Evolutionary conservation across 2,797 vertebrate species (phyloP).

Genomic region (Synanceia verrucosa): DNA sequence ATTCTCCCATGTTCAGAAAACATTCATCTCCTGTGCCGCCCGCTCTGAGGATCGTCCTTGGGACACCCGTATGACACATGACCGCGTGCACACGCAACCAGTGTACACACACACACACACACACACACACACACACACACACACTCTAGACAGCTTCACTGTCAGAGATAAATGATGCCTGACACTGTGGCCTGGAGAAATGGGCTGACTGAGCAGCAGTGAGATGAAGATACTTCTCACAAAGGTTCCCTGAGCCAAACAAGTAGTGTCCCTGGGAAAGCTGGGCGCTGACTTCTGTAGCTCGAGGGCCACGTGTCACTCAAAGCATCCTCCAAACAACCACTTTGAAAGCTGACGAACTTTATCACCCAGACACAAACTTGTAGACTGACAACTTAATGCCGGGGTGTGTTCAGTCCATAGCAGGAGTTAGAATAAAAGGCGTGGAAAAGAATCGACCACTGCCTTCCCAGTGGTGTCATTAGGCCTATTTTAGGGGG

Average conservation of each 20-base stretch:
- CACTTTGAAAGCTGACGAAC: slow-evolving; percentile 69
- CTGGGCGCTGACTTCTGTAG: slow-evolving; percentile 67
- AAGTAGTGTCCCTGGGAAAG: slow-evolving; percentile 77
- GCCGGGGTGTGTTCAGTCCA: slow-evolving; percentile 36
- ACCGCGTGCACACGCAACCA: slow-evolving; percentile 14
- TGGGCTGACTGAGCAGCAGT: slow-evolving; percentile 68
- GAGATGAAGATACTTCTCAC: slow-evolving; percentile 81
- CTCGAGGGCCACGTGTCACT: slow-evolving; percentile 78
- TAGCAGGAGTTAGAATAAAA: too few relatives aligned
- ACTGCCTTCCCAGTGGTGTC: too few relatives aligned
- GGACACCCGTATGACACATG: slow-evolving; percentile 49
- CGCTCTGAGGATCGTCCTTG: slow-evolving; percentile 56
- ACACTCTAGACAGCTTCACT: slow-evolving; percentile 61
- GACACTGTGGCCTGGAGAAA: slow-evolving; percentile 77
- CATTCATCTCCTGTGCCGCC: slow-evolving; percentile 68
- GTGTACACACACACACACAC: slow-evolving; percentile 23
- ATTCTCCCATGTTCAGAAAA: slow-evolving; percentile 63
- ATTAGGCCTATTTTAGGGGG: too few relatives aligned
- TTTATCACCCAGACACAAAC: slow-evolving; percentile 73
- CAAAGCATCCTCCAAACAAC: slow-evolving; percentile 77
- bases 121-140: slow-evolving; percentile 17
- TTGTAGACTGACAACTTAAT: slow-evolving; percentile 77
- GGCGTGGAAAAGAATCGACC: too few relatives aligned
- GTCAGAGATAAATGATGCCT: slow-evolving; percentile 79
- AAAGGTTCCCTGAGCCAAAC: slow-evolving; percentile 80